Evolutionary conservation across 2,797 vertebrate genomes (phyloP).

Genomic region (Paratrypauchen microcephalus): DNA sequence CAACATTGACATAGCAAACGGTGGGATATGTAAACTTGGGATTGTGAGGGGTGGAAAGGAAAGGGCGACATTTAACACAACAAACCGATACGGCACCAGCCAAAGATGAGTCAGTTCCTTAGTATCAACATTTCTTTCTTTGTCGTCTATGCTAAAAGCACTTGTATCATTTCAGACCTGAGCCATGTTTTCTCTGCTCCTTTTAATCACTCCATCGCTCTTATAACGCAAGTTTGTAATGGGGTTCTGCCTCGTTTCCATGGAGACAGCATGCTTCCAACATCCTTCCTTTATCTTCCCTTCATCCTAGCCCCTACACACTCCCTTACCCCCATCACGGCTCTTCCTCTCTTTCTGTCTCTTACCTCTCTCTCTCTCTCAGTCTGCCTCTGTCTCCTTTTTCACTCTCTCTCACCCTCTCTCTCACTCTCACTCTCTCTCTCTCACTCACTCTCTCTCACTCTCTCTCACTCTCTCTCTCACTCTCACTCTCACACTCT

Average conservation of each 20-base stretch:
- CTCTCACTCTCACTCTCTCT: background rate
- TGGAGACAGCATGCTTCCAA: conserved; percentile 77
- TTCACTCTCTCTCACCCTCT: background rate
- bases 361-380: background rate
- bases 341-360: background rate
- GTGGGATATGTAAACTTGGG: no score
- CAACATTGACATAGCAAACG: no score
- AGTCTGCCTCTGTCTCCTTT: background rate
- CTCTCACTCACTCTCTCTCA: background rate
- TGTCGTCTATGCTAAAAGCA: no score
- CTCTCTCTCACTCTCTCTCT: background rate
- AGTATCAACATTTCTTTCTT: no score
- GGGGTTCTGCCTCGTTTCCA: conserved; percentile 63
- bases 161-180: no score
- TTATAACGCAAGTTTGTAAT: background rate
- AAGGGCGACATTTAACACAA: no score
- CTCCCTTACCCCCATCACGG: conserved; percentile 38
- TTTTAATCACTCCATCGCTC: background rate
- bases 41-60: no score
- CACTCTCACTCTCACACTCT: background rate
- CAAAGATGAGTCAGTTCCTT: no score
- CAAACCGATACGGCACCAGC: no score
- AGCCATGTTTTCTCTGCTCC: background rate
- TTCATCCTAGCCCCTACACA: conserved; percentile 6
- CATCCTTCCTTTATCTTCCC: conserved; percentile 16